These are phyloP conservation scores for Ciconia stormi DNA, from an alignment of 2,113 vertebrate genomes.

Conservation along the genomic window DNA sequence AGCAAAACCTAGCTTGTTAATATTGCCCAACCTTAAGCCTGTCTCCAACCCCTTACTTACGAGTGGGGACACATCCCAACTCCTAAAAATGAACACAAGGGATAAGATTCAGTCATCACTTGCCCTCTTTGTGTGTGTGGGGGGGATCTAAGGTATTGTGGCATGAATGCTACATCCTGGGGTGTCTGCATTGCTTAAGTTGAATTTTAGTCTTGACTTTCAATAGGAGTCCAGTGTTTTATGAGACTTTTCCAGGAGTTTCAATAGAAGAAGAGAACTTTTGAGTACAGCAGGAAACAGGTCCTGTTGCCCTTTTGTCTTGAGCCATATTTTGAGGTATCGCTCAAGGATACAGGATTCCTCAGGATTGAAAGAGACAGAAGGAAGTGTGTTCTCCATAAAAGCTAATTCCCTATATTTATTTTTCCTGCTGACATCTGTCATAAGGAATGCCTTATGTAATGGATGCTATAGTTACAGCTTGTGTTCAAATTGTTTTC, in stretches of 20 bases:
- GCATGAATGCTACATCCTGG: background rate
- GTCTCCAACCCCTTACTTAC: background rate
- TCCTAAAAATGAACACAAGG: background rate
- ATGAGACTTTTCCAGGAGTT: background rate
- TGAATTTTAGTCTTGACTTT: background rate
- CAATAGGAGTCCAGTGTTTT: background rate
- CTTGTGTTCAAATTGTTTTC: background rate
- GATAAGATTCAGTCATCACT: background rate
- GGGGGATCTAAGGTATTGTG: background rate
- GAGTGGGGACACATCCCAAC: background rate
- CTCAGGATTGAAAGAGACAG: background rate
- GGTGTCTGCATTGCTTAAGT: background rate
- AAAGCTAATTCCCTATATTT: background rate
- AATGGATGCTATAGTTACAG: background rate
- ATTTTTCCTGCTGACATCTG: background rate
- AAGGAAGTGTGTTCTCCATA: background rate
- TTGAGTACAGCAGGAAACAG: background rate
- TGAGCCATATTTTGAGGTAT: background rate
- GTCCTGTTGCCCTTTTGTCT: background rate
- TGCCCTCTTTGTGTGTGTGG: background rate
- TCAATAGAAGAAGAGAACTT: background rate
- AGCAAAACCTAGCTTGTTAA: background rate
- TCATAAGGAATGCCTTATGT: background rate
- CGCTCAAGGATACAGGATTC: background rate
- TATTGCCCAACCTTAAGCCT: background rate